phyloP scores from a whole-genome alignment of 2,888 invertebrate genomes.

The Anthophora plumipes region DNA sequence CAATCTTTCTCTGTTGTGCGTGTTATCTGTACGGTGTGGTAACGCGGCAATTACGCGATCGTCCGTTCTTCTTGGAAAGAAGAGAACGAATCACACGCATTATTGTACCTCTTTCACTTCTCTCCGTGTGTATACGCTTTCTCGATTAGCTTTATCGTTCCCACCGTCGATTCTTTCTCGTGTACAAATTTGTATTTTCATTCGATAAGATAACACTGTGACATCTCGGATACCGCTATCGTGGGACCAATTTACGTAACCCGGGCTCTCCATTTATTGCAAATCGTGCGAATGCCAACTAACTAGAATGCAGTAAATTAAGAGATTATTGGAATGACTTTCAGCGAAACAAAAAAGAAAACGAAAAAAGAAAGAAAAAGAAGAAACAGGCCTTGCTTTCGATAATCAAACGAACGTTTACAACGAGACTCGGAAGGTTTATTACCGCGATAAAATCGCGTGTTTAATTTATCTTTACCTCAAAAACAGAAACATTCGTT shows the following conservation, averaged over 20 bases:
- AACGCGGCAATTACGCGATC: constrained; percentile 5
- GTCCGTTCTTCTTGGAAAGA: background rate
- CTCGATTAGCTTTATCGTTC: constrained; percentile 31
- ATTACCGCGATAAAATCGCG: background rate
- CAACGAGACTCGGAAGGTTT: background rate
- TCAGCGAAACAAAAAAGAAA: background rate
- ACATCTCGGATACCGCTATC: background rate
- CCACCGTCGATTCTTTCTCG: background rate
- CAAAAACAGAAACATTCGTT: background rate
- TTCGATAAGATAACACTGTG: constrained; percentile 20
- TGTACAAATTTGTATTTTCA: constrained; percentile 30
- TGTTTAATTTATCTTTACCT: background rate
- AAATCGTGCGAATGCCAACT: background rate
- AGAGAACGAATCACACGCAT: background rate
- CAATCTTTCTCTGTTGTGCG: too few relatives aligned
- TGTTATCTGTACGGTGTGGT: constrained; percentile 20
- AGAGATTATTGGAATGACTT: background rate
- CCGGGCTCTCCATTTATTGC: background rate
- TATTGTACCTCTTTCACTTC: constrained; percentile 1
- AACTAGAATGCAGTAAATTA: background rate
- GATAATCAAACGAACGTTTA: background rate
- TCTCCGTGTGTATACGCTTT: too few relatives aligned
- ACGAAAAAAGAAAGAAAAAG: background rate
- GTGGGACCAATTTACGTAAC: constrained; percentile 13
- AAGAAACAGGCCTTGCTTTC: background rate